phyloP scores from a whole-genome alignment of 2,797 vertebrate species.

The Spheniscus humboldti region DNA sequence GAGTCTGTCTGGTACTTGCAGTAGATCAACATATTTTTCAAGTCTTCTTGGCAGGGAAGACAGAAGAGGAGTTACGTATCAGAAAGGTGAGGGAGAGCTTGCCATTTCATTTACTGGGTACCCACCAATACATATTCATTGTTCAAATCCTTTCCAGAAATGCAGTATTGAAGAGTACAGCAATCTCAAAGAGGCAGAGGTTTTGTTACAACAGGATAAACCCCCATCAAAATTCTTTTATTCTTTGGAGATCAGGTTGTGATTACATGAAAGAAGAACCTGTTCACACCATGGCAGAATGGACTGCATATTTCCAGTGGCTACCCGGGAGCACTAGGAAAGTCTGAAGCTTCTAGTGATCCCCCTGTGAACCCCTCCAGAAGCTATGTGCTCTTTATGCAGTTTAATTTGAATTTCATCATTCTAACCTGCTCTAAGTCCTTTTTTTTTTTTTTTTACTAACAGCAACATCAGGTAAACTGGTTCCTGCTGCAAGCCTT shows the following conservation, averaged over 20 bases:
- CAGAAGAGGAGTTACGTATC: neutral
- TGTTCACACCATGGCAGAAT: neutral
- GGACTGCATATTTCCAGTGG: neutral
- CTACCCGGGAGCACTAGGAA: neutral
- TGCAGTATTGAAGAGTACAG: neutral
- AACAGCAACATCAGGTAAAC: neutral
- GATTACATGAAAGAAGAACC: neutral
- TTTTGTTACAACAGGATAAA: neutral
- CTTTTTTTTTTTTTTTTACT: neutral
- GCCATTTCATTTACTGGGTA: neutral
- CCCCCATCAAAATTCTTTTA: neutral
- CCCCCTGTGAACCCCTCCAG: neutral
- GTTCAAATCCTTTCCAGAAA: neutral
- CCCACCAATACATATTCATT: neutral
- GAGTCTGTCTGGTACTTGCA: neutral
- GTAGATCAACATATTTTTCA: neutral
- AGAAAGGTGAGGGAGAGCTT: neutral
- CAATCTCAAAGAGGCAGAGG: neutral
- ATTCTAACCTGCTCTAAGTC: neutral
- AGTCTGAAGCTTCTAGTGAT: neutral
- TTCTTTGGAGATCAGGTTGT: neutral
- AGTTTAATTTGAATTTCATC: neutral
- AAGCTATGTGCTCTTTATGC: neutral
- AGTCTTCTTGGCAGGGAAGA: neutral
- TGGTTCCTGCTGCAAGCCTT: neutral